A percentile compares a stretch with the other conserved stretches of the same genome.
Evolutionary conservation across 2,888 invertebrate genomes (phyloP).

Genomic region (Tetropium fuscum): DNA sequence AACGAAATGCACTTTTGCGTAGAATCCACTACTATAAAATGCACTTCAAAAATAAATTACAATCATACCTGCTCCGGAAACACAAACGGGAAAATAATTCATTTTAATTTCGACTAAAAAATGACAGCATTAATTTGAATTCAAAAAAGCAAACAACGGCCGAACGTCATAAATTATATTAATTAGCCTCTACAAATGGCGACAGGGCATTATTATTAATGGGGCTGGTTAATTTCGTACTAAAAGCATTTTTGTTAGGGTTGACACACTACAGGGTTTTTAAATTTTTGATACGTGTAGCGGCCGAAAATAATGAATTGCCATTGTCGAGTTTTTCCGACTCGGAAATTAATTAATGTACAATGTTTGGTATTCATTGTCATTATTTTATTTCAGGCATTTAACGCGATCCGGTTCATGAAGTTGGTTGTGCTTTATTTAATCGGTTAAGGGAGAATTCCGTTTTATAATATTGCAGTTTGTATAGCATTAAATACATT

Average conservation of each 20-base stretch:
- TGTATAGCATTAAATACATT: too few relatives aligned
- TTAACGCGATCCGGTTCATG: background rate
- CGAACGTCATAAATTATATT: slow-evolving; percentile 50
- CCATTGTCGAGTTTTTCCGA: slow-evolving; percentile 2
- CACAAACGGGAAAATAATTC: slow-evolving; percentile 53
- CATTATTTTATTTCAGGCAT: slow-evolving; percentile 14
- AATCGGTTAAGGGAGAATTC: background rate
- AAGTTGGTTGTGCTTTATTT: slow-evolving; percentile 4
- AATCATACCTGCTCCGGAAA: slow-evolving; percentile 2
- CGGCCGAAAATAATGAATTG: slow-evolving; percentile 40
- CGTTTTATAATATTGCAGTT: too few relatives aligned
- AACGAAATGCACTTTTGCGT: slow-evolving; percentile 22
- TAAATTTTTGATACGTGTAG: slow-evolving; percentile 54
- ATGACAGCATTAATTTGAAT: slow-evolving; percentile 51
- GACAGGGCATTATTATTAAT: slow-evolving; percentile 59
- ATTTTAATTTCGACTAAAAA: slow-evolving; percentile 60
- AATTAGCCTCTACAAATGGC: slow-evolving; percentile 52
- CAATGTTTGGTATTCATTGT: slow-evolving; percentile 1
- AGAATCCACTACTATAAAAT: slow-evolving; percentile 8
- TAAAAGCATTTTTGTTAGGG: slow-evolving; percentile 65
- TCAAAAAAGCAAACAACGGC: slow-evolving; percentile 44
- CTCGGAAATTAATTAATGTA: slow-evolving; percentile 8
- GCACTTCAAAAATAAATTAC: slow-evolving; percentile 20
- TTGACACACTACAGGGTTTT: slow-evolving; percentile 55
- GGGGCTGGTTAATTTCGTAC: slow-evolving; percentile 60